These are phyloP conservation scores for Macrotrachela quadricornifera DNA, from an alignment of 1,140 invertebrate species.

Conservation along the genomic window DNA sequence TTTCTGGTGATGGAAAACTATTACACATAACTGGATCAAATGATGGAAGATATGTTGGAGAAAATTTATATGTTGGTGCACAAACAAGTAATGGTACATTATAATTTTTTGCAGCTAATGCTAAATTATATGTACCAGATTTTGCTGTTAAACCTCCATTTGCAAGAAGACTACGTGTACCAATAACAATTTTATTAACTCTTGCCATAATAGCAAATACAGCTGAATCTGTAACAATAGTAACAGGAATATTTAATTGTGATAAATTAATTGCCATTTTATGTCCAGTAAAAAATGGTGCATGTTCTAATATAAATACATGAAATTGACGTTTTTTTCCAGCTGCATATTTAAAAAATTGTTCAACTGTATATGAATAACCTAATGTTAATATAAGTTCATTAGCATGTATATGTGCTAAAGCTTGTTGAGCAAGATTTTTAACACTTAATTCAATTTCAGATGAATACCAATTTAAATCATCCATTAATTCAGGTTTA, in stretches of 20 bases:
- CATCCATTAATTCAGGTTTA: no score
- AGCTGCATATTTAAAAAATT: conserved; percentile 52
- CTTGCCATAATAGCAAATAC: conserved; percentile 77
- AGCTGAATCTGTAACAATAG: conserved; percentile 54
- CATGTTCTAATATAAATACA: conserved; percentile 63
- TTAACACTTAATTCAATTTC: conserved; percentile 37
- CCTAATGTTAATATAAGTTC: conserved; percentile 73
- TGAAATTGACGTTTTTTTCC: conserved; percentile 50
- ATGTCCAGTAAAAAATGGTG: conserved; percentile 52
- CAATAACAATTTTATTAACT: conserved; percentile 80
- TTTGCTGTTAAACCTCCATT: conserved; percentile 63
- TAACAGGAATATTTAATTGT: conserved; percentile 53
- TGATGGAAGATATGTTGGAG: conserved; percentile 42
- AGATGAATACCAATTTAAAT: no score
- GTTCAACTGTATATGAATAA: conserved; percentile 54
- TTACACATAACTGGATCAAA: no score
- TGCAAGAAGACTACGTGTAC: conserved; percentile 65
- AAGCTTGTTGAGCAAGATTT: conserved; percentile 56
- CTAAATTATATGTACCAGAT: conserved; percentile 53
- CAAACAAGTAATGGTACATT: conserved; percentile 69
- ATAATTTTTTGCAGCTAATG: conserved; percentile 64
- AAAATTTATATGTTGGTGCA: conserved; percentile 64
- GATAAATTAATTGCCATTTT: conserved; percentile 49
- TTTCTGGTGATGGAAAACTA: no score
- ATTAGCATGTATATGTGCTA: conserved; percentile 67